A percentile compares a stretch with the other conserved stretches of the same genome.
phyloP scores from a whole-genome alignment of 2,888 invertebrate species.

The Torymus tubicola region DNA sequence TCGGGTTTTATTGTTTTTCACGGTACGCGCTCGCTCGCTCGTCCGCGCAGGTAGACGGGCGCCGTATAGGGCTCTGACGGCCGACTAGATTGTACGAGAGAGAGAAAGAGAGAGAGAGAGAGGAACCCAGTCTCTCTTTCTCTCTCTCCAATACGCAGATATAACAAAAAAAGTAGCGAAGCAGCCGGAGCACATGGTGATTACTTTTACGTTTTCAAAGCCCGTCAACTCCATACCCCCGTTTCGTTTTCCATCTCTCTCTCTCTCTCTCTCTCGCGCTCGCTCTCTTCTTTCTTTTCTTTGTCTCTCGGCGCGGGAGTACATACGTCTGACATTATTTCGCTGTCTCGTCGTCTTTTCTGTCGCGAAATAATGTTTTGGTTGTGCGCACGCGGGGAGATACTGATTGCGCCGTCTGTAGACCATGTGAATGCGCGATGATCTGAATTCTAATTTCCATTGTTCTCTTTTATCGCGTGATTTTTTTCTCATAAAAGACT shows the following conservation, averaged over 20 bases:
- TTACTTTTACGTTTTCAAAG: constrained; percentile 57
- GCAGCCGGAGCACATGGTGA: constrained; percentile 34
- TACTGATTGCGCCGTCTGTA: not conserved
- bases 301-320: not conserved
- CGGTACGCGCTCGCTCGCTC: not conserved
- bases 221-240: constrained; percentile 51
- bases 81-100: too few species aligned
- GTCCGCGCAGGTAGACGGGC: constrained; percentile 3
- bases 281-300: not conserved
- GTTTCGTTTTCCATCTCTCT: constrained; percentile 42
- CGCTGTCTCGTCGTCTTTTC: constrained; percentile 11
- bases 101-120: constrained; percentile 23
- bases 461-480: too few species aligned
- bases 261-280: not conserved
- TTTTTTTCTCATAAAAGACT: too few species aligned
- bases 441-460: too few species aligned
- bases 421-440: too few species aligned
- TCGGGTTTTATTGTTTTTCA: constrained; percentile 35
- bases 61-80: not conserved
- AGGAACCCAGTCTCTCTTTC: too few species aligned
- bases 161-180: constrained; percentile 16
- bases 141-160: too few species aligned
- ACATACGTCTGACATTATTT: constrained; percentile 27
- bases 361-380: not conserved
- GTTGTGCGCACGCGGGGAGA: not conserved